phyloP scores from a whole-genome alignment of 2,888 invertebrate genomes.

The Ochropacha duplaris region DNA sequence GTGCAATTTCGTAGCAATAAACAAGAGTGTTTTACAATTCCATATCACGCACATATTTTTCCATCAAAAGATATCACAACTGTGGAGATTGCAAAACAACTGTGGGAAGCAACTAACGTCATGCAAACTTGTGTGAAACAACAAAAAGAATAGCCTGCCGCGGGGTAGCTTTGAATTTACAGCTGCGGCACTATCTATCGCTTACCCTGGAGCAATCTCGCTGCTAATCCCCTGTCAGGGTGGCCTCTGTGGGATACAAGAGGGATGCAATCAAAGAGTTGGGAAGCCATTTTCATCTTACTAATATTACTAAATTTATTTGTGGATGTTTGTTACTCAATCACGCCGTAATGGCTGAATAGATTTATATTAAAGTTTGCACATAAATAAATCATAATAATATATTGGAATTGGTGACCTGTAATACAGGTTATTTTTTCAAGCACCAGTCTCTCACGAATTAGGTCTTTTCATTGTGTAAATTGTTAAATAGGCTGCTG shows the following conservation, averaged over 20 bases:
- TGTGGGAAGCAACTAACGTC: not conserved
- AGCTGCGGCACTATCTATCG: constrained; percentile 32
- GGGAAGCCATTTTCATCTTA: not conserved
- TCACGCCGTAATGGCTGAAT: too few relatives aligned
- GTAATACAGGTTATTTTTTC: too few relatives aligned
- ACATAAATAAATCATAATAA: too few relatives aligned
- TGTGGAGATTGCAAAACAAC: not conserved
- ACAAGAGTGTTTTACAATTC: not conserved
- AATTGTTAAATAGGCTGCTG: too few relatives aligned
- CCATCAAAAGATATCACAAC: not conserved
- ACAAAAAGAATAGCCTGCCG: constrained; percentile 29
- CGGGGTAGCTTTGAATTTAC: constrained; percentile 37
- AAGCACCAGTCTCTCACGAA: too few relatives aligned
- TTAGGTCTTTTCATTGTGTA: too few relatives aligned
- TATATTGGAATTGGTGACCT: too few relatives aligned
- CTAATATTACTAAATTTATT: not conserved
- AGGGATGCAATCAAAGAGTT: not conserved
- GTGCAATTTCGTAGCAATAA: not conserved
- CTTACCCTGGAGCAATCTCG: constrained; percentile 36
- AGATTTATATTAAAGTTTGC: too few relatives aligned
- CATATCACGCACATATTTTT: not conserved
- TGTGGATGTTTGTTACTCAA: too few relatives aligned
- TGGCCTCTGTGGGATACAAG: not conserved
- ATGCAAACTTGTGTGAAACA: constrained; percentile 1
- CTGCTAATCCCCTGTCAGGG: constrained; percentile 48